These are phyloP conservation scores for Hyposmocoma kahamanoa DNA, from an alignment of 1,140 invertebrate species.

Conservation along the genomic window DNA sequence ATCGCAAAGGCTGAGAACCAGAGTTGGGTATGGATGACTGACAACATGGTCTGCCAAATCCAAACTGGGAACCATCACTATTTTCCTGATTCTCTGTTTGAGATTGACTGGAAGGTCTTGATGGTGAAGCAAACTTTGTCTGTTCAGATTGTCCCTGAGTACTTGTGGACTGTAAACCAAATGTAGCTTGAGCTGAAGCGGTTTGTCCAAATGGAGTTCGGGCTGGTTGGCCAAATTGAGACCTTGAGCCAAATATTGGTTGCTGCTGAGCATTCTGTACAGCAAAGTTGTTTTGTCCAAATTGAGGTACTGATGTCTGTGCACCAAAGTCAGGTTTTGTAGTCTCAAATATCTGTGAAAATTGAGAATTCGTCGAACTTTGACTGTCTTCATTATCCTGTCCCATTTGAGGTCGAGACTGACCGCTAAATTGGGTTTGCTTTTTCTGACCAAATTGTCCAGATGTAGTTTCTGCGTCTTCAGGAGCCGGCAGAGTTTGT, in stretches of 20 bases:
- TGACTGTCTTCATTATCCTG: neutral
- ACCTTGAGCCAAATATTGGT: neutral
- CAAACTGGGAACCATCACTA: no score
- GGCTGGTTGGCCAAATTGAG: constrained; percentile 6
- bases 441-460: neutral
- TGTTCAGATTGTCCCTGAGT: no score
- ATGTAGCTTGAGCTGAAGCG: neutral
- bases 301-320: constrained; percentile 6
- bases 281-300: constrained; percentile 1
- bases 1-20: no score
- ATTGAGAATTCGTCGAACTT: neutral
- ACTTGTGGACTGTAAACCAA: neutral
- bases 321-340: constrained; percentile 13
- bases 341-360: neutral
- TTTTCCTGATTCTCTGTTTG: no score
- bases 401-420: constrained; percentile 5
- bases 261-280: constrained; percentile 6
- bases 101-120: no score
- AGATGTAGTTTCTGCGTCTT: constrained; percentile 6
- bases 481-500: constrained; percentile 16
- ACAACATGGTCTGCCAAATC: no score
- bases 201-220: no score
- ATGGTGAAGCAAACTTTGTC: no score
- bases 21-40: no score
- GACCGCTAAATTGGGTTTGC: neutral